Percentiles rank a stretch among this genome's conserved stretches.
Evolutionary conservation across 2,797 vertebrate genomes (phyloP).

Genomic region (Danio aesculapii): DNA sequence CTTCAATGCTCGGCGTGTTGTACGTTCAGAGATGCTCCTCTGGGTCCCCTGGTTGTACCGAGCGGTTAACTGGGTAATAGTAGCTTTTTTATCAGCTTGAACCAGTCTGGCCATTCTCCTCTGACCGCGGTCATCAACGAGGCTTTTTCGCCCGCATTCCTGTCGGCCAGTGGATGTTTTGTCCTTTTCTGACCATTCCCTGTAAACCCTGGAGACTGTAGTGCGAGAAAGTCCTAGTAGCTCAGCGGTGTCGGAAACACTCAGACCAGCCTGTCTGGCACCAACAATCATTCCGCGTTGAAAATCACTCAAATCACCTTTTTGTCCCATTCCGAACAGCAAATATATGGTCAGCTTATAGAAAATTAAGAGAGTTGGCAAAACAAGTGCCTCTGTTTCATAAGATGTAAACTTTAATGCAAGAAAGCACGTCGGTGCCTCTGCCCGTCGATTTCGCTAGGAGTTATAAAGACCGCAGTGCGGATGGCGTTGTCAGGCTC

Average conservation of each 20-base stretch:
- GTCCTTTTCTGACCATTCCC: slow-evolving; percentile 13
- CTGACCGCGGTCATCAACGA: neutral
- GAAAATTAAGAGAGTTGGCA: too few relatives aligned
- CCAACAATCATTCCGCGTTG: neutral
- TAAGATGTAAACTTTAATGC: too few relatives aligned
- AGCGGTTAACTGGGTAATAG: slow-evolving; percentile 22
- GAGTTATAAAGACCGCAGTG: too few relatives aligned
- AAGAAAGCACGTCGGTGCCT: too few relatives aligned
- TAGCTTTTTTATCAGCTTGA: slow-evolving; percentile 63
- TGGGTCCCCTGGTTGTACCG: slow-evolving; percentile 3
- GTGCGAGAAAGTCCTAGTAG: neutral
- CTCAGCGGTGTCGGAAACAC: slow-evolving; percentile 10
- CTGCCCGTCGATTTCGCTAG: too few relatives aligned
- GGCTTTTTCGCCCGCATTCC: slow-evolving; percentile 21
- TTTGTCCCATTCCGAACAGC: neutral
- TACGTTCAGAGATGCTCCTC: slow-evolving; percentile 31
- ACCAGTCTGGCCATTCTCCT: slow-evolving; percentile 55
- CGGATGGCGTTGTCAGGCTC: too few relatives aligned
- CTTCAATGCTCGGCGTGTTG: slow-evolving; percentile 23
- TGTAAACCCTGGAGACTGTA: neutral
- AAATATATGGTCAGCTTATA: neutral
- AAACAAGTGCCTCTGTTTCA: too few relatives aligned
- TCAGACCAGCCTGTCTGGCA: neutral
- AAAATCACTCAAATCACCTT: neutral
- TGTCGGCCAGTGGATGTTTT: slow-evolving; percentile 28